Evolutionary conservation across 2,888 invertebrate species (phyloP).

Genomic region (Galerucella pusilla): DNA sequence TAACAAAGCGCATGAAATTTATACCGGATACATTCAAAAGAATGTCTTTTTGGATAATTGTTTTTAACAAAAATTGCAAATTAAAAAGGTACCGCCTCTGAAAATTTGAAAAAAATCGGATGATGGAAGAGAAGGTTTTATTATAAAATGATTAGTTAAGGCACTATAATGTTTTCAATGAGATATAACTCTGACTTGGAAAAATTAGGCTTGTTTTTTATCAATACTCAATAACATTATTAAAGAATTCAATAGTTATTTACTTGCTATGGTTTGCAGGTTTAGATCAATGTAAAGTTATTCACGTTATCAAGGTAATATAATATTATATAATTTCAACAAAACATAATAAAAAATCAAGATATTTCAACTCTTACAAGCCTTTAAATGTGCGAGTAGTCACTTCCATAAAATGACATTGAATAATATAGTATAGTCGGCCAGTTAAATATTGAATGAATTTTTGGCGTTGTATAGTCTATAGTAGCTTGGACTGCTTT

Average conservation of each 20-base stretch:
- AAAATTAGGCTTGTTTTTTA: no score
- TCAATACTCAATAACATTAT: no score
- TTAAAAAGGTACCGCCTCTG: no score
- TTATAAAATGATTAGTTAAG: no score
- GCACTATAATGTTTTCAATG: no score
- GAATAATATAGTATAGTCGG: neutral
- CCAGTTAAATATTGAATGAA: neutral
- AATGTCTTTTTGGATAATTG: neutral
- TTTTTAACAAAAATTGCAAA: neutral
- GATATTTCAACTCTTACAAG: neutral
- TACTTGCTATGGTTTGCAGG: no score
- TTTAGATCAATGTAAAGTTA: no score
- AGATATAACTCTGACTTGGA: no score
- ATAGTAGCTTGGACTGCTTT: neutral
- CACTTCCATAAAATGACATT: neutral
- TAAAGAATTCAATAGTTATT: no score
- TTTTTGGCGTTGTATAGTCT: neutral
- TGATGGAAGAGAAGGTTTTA: no score
- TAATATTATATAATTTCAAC: neutral
- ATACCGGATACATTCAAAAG: neutral
- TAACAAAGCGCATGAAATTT: neutral
- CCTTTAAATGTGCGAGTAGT: neutral
- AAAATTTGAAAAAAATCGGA: no score
- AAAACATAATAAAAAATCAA: neutral
- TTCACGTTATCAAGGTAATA: no score